phyloP scores from a whole-genome alignment of 2,797 vertebrate species.

The Rhabdophis nuchalis region DNA sequence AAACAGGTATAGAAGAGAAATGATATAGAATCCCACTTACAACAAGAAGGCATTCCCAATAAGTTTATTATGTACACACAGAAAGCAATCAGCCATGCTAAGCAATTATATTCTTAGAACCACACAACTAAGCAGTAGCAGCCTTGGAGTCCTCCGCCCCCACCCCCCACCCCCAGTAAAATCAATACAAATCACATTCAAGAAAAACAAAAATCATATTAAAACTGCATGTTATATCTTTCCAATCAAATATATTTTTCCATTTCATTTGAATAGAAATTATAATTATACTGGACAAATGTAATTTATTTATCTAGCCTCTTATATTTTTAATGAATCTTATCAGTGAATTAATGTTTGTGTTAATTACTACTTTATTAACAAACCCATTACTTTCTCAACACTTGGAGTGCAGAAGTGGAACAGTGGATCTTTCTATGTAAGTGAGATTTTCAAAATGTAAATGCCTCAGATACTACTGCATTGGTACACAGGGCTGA shows the following conservation, averaged over 20 bases:
- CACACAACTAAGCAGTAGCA: neutral
- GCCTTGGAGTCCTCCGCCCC: neutral
- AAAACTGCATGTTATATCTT: neutral
- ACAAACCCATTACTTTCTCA: neutral
- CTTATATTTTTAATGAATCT: constrained; percentile 42
- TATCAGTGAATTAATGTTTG: neutral
- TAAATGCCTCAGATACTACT: neutral
- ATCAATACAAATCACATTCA: neutral
- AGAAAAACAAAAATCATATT: neutral
- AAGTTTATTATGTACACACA: neutral
- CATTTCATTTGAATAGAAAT: neutral
- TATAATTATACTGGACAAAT: constrained; percentile 48
- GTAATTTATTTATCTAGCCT: constrained; percentile 46
- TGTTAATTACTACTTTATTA: constrained; percentile 37
- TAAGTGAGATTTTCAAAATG: neutral
- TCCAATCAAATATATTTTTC: neutral
- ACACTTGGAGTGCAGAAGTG: neutral
- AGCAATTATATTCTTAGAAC: neutral
- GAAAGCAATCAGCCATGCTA: neutral
- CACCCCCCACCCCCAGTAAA: neutral
- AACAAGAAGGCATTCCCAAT: neutral
- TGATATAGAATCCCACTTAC: neutral
- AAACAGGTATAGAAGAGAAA: neutral
- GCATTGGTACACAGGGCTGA: neutral
- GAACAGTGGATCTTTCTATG: neutral